These are phyloP conservation scores for Euschistus heros DNA, from an alignment of 1,140 invertebrate species.

Conservation along the genomic window DNA sequence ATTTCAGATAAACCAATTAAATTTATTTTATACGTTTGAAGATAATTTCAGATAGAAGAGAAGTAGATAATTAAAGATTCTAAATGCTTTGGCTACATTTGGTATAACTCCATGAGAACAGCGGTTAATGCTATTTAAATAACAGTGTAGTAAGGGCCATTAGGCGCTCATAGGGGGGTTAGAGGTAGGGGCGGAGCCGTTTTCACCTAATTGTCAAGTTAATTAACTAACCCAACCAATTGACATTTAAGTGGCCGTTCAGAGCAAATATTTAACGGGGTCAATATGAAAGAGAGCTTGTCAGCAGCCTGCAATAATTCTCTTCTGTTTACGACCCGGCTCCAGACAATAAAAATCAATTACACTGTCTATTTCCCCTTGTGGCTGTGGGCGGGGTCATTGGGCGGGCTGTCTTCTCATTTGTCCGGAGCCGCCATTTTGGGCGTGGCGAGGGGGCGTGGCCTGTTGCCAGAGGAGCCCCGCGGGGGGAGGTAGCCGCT, in stretches of 20 bases:
- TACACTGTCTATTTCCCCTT: background rate
- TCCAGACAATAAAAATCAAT: constrained; percentile 13
- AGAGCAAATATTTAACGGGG: constrained; percentile 4
- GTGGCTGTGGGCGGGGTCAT: background rate
- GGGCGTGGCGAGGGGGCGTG: background rate
- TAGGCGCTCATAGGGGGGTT: background rate
- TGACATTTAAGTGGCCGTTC: constrained; percentile 4
- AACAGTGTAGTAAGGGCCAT: background rate
- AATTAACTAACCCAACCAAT: constrained; percentile 4
- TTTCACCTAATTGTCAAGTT: constrained; percentile 9
- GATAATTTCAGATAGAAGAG: too few relatives aligned
- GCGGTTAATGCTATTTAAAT: background rate
- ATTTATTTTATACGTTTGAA: too few relatives aligned
- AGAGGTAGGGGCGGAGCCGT: background rate
- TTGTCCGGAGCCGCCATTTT: background rate
- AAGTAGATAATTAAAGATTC: too few relatives aligned
- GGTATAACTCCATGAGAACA: too few relatives aligned
- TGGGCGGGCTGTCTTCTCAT: background rate
- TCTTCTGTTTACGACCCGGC: background rate
- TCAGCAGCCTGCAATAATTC: constrained; percentile 1
- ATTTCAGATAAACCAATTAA: too few relatives aligned
- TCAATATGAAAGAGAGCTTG: background rate
- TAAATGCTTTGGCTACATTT: too few relatives aligned
- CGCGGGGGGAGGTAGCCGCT: background rate
- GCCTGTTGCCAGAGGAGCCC: background rate